Evolutionary conservation across 2,797 vertebrate genomes (phyloP).

Genomic region (Sebastes flavidus): DNA sequence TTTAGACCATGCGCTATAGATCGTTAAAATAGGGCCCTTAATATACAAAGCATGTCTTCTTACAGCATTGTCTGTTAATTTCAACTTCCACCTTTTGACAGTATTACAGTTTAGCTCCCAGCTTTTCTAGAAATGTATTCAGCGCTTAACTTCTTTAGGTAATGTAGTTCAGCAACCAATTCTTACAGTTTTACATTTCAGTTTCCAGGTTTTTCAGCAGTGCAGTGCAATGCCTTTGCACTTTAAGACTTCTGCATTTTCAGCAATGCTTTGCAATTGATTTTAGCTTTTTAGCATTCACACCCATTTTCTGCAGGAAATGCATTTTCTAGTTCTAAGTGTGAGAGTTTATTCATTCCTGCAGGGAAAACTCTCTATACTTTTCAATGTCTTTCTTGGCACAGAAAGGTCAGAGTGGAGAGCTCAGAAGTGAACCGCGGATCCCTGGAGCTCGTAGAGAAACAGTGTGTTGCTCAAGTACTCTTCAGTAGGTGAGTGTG

Average conservation of each 20-base stretch:
- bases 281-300: no score
- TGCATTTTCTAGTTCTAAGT: neutral
- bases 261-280: no score
- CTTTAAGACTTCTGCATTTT: no score
- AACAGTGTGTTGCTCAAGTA: constrained; percentile 27
- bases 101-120: neutral
- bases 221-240: no score
- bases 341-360: constrained; percentile 21
- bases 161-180: fast-evolving
- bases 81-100: neutral
- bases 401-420: constrained; percentile 34
- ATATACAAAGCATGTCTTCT: no score
- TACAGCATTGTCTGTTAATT: neutral
- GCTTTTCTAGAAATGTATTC: neutral
- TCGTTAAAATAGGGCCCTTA: no score
- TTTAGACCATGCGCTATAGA: no score
- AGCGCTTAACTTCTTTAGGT: neutral
- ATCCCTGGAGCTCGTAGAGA: constrained; percentile 29
- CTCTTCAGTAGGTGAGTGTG: neutral
- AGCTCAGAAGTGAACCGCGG: constrained; percentile 9
- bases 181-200: no score
- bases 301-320: no score
- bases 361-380: constrained; percentile 4
- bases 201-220: no score
- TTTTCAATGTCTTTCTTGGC: neutral